These are phyloP conservation scores for Geopemphigus sp. DNA, from an alignment of 1,140 invertebrate species.

Conservation along the genomic window DNA sequence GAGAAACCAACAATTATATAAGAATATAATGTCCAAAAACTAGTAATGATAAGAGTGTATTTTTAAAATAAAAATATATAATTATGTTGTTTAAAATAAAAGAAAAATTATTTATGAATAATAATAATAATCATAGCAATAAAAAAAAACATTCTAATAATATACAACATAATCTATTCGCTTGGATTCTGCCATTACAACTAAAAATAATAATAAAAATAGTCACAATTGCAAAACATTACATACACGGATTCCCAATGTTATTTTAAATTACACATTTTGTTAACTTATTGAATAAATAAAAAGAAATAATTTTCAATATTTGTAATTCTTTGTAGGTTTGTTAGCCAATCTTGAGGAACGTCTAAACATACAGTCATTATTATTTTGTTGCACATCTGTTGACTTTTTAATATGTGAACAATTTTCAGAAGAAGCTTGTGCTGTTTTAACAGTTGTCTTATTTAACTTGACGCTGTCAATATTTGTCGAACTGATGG, in stretches of 20 bases:
- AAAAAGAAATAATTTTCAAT: background rate
- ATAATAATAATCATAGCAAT: background rate
- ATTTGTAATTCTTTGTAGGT: slow-evolving; percentile 39
- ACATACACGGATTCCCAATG: background rate
- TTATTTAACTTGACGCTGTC: background rate
- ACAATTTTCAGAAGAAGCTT: background rate
- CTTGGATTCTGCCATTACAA: background rate
- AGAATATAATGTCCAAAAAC: slow-evolving; percentile 63
- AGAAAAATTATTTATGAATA: background rate
- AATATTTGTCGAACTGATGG: no score
- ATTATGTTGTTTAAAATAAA: background rate
- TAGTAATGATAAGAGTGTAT: slow-evolving; percentile 7
- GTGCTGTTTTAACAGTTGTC: background rate
- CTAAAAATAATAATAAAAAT: background rate
- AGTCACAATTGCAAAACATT: background rate
- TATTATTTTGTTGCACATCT: background rate
- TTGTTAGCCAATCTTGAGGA: slow-evolving; percentile 30
- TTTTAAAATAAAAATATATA: slow-evolving; percentile 17
- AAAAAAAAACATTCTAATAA: slow-evolving; percentile 1
- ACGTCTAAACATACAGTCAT: background rate
- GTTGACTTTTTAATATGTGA: background rate
- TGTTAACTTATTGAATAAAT: background rate
- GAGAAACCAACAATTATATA: slow-evolving; percentile 73
- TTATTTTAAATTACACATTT: slow-evolving; percentile 22
- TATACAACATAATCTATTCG: background rate